Percentiles rank a stretch among this genome's conserved stretches.
Evolutionary conservation across 2,113 vertebrate species (phyloP).

Genomic region (Carettochelys insculpta): DNA sequence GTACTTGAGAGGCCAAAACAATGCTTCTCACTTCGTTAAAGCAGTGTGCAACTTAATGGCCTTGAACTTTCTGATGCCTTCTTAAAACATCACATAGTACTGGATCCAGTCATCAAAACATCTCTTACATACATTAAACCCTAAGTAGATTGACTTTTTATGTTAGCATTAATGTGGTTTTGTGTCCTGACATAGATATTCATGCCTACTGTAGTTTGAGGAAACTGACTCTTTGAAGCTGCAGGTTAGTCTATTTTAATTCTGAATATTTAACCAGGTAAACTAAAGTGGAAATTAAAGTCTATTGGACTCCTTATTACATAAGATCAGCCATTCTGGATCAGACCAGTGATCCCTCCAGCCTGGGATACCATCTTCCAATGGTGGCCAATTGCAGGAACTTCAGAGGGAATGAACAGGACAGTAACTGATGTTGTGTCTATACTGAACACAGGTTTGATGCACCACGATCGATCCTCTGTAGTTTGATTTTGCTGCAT

Average conservation of each 20-base stretch:
- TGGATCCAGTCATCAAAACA: background rate
- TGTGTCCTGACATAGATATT: background rate
- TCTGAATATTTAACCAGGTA: no score
- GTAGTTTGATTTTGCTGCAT: no score
- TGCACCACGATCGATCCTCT: no score
- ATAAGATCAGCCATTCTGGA: background rate
- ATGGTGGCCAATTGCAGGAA: background rate
- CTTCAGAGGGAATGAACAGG: background rate
- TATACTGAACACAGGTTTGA: no score
- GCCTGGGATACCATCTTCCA: background rate
- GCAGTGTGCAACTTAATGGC: slow-evolving; percentile 11
- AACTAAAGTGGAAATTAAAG: no score
- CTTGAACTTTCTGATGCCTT: background rate
- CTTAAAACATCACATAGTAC: background rate
- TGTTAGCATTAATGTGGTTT: background rate
- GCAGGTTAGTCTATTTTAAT: background rate
- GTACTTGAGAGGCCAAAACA: background rate
- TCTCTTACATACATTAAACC: background rate
- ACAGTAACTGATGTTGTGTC: no score
- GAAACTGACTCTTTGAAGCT: background rate
- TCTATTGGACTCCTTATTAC: background rate
- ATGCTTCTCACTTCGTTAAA: background rate
- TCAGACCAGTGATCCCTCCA: background rate
- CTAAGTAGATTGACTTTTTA: background rate
- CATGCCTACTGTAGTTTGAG: background rate